A percentile compares a stretch with the other conserved stretches of the same genome.
phyloP scores from a whole-genome alignment of 2,113 vertebrate genomes.

The Oryctolagus cuniculus region DNA sequence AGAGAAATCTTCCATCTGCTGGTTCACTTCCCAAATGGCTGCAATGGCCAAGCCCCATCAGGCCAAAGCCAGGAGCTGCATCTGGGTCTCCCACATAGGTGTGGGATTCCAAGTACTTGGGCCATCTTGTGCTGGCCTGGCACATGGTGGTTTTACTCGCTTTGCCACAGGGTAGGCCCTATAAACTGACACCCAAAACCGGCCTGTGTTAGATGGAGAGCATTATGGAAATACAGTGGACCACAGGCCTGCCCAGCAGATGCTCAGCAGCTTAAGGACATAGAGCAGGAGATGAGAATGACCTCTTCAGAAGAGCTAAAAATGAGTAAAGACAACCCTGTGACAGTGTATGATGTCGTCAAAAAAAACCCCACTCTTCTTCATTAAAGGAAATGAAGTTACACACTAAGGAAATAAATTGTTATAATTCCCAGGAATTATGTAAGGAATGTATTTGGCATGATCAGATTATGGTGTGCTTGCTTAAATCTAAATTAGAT shows the following conservation, averaged over 20 bases:
- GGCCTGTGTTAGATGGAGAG: background rate
- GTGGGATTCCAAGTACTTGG: no score
- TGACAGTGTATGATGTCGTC: background rate
- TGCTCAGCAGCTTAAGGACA: background rate
- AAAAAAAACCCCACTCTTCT: background rate
- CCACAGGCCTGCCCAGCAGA: background rate
- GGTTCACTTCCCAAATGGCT: no score
- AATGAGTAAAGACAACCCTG: background rate
- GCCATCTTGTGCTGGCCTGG: no score
- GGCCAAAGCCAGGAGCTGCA: no score
- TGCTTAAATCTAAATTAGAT: constrained; percentile 8
- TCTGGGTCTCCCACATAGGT: no score
- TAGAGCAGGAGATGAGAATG: background rate
- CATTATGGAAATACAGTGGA: background rate
- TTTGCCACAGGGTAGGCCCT: no score
- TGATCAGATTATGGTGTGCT: background rate
- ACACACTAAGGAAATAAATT: background rate
- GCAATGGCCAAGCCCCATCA: no score
- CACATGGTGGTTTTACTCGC: no score
- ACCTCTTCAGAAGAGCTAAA: background rate
- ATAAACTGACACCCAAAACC: background rate
- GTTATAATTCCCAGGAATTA: background rate
- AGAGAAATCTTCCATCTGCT: no score
- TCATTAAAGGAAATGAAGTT: background rate
- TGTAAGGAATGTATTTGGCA: background rate